These are phyloP conservation scores for Lymantria monacha DNA, from an alignment of 2,888 invertebrate species.

Conservation along the genomic window DNA sequence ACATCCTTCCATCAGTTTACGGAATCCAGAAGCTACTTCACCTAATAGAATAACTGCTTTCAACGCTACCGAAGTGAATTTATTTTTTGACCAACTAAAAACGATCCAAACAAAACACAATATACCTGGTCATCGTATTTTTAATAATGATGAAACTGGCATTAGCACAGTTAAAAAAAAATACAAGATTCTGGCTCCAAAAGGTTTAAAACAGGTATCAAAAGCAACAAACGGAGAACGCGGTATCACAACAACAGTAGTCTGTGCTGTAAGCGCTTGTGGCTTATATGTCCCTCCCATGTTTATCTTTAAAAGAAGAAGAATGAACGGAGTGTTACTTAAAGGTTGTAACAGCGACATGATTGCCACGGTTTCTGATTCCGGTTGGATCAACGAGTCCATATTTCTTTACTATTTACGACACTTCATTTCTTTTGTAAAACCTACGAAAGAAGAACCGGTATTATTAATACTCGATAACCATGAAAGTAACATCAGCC, in stretches of 20 bases:
- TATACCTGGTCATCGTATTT: too few relatives aligned
- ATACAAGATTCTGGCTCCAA: background rate
- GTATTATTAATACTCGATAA: background rate
- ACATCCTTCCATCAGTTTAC: background rate
- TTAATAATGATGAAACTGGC: background rate
- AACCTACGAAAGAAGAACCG: background rate
- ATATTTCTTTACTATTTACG: conserved; percentile 38
- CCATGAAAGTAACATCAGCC: background rate
- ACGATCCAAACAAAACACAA: background rate
- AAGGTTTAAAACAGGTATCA: too few relatives aligned
- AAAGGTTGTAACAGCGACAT: background rate
- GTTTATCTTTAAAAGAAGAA: background rate
- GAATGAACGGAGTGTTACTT: background rate
- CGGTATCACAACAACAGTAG: too few relatives aligned
- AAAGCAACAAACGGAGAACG: too few relatives aligned
- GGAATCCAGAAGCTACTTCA: background rate
- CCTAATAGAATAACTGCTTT: background rate
- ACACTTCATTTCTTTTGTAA: conserved; percentile 26
- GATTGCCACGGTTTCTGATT: conserved; percentile 27
- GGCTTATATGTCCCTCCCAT: background rate
- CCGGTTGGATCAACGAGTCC: conserved; percentile 37
- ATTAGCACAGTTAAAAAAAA: background rate
- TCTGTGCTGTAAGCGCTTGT: background rate
- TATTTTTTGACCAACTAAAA: background rate
- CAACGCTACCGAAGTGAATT: background rate